Conservation (phyloP, 2,797 vertebrate genomes). For the Melopsittacus undulatus region DNA sequence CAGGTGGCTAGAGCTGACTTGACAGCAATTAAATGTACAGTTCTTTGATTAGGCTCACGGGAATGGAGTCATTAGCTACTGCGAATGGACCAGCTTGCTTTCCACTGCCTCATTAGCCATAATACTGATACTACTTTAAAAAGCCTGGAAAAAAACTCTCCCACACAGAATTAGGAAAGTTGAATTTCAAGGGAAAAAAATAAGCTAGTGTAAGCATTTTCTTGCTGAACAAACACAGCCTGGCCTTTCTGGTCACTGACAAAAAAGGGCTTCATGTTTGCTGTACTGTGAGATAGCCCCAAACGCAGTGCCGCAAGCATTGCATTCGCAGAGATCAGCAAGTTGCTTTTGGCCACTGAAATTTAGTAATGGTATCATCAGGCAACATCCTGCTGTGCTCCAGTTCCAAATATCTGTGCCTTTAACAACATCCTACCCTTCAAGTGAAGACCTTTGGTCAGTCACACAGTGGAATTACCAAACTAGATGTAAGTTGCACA, state of each 20-base stretch:
- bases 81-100: conserved; percentile 81
- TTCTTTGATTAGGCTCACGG: conserved; percentile 91
- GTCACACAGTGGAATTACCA: conserved; percentile 2
- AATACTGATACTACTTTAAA: conserved; percentile 77
- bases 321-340: not conserved
- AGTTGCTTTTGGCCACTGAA: conserved; percentile 54
- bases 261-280: conserved; percentile 30
- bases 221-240: conserved; percentile 55
- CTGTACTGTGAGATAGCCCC: conserved; percentile 37
- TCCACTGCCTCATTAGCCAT: conserved; percentile 81
- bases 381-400: conserved; percentile 17
- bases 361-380: conserved; percentile 29
- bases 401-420: not conserved
- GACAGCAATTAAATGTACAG: conserved; percentile 95
- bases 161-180: conserved; percentile 53
- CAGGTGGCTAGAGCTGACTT: conserved; percentile 92
- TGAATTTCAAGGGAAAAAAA: conserved; percentile 56
- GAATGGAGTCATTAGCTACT: conserved; percentile 89
- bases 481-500: conserved; percentile 19
- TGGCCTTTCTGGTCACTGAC: conserved; percentile 46
- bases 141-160: conserved; percentile 64
- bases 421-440: conserved; percentile 48
- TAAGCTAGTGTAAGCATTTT: conserved; percentile 72
- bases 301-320: not conserved
- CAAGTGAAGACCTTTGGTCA: conserved; percentile 40